Evolutionary conservation across 2,888 invertebrate species (phyloP), one percentile per base, ranked within the genome.

Genomic region (Agrotis ipsilon): DNA sequence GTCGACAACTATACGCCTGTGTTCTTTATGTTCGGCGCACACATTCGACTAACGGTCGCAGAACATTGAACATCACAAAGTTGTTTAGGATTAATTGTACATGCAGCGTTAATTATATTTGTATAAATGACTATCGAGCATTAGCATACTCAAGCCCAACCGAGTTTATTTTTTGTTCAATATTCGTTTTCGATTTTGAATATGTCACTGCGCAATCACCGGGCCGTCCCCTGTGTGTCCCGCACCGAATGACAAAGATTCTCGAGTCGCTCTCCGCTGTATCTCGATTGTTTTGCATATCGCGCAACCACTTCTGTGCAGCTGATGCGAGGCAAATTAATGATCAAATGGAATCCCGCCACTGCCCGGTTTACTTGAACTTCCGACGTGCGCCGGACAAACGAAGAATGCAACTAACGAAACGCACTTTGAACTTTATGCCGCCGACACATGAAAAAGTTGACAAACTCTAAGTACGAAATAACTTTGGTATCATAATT

Each of bases 281-380:
- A 94, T 94, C 94, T 92, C 90, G 92, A 94, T 93, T 94, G 92
- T 93, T 95, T 95, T 94, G 95, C 95, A 95, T 95, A 95, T 95
- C 94, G 90, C 87, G 88, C 87, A 87, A 89, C 89, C 89, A 87
- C 91, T 90, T 85, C 87, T 87, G 86, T 85, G 89, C 87, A 86
- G 88, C 89, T 87, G 92, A 93, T 89, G 92, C 88, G 89, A 88
- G 86, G 91, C 92, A 93, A 94, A 94, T 95, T 95, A 94, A 94
- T 92, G 94, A 93, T 93, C 92, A 92, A 92, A 93, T 91, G 91
- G 90, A 90, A 92, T 92, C 88, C 90, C 88, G 90, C 91, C 88
- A 88, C 87, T 88, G 87, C 81, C 88, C 87, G 76, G 87, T 88
- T 88, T 84, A 86, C 87, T 88, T 78, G 84, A 86, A 89, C 91